Conservation (phyloP, 2,888 invertebrate genomes). For the Ashinkailepas kermadecensis region DNA sequence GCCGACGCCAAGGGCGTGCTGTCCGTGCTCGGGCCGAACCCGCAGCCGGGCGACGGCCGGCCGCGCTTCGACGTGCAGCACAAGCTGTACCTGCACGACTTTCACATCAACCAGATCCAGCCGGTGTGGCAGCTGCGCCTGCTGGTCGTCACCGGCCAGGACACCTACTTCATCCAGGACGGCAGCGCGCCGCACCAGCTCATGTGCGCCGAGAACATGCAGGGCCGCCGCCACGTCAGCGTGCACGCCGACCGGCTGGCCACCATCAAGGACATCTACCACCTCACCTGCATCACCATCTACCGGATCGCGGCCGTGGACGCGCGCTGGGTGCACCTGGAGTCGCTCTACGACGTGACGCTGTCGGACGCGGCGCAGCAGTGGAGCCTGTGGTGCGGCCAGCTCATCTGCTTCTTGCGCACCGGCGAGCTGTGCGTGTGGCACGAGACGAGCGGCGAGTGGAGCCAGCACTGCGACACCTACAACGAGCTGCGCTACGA, state of each 20-base stretch:
- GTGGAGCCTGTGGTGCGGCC: background rate
- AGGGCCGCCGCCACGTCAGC: conserved; percentile 84
- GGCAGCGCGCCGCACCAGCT: conserved; percentile 21
- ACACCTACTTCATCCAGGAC: conserved; percentile 4
- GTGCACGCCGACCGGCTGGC: conserved; percentile 72
- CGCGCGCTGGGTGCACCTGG: conserved; percentile 31
- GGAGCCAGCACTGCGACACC: conserved; percentile 54
- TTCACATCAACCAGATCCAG: background rate
- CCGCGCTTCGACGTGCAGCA: background rate
- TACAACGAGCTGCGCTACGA: conserved; percentile 56
- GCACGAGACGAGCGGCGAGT: conserved; percentile 57
- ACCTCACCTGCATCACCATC: conserved; percentile 61
- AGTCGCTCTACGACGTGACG: background rate
- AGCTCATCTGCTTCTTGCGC: conserved; percentile 6
- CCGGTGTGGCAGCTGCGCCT: background rate
- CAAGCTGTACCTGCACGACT: background rate
- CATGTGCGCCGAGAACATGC: conserved; percentile 58
- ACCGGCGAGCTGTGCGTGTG: conserved; percentile 31
- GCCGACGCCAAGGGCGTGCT: conserved; percentile 13
- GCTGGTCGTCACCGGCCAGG: conserved; percentile 6
- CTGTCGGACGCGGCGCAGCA: background rate
- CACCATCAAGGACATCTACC: conserved; percentile 54
- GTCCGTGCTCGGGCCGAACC: background rate
- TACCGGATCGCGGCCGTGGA: conserved; percentile 55
- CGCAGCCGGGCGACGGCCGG: background rate